Evolutionary conservation across 2,797 vertebrate genomes (phyloP).

Genomic region (Malacoraja senta): DNA sequence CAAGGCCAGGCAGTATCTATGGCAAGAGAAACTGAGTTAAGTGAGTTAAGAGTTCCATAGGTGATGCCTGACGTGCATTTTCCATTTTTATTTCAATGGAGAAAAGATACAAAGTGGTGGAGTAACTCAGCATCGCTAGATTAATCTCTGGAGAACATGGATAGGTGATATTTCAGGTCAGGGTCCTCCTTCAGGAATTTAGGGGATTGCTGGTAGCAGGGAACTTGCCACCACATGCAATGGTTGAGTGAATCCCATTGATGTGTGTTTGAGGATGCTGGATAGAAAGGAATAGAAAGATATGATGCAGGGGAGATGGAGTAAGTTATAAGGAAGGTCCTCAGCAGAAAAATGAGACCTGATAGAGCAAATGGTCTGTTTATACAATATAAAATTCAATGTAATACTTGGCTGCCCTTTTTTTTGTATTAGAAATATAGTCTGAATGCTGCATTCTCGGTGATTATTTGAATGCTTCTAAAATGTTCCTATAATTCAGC

Average conservation of each 20-base stretch:
- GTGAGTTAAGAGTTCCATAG: too few relatives aligned
- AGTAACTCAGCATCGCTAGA: too few relatives aligned
- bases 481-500: neutral
- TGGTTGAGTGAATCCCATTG: neutral
- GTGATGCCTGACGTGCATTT: too few relatives aligned
- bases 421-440: neutral
- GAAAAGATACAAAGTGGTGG: too few relatives aligned
- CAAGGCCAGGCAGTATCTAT: too few relatives aligned
- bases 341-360: neutral
- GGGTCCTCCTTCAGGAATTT: too few relatives aligned
- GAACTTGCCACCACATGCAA: too few relatives aligned
- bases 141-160: too few relatives aligned
- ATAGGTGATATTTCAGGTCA: too few relatives aligned
- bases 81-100: too few relatives aligned
- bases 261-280: neutral
- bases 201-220: too few relatives aligned
- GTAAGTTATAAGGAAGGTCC: neutral
- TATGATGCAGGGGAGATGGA: neutral
- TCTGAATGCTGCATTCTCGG: neutral
- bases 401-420: neutral
- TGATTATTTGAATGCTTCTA: neutral
- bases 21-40: too few relatives aligned
- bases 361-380: neutral
- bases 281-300: neutral
- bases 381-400: neutral